Evolutionary conservation across 2,888 invertebrate species (phyloP).

Genomic region (Exephanes ischioxanthus): DNA sequence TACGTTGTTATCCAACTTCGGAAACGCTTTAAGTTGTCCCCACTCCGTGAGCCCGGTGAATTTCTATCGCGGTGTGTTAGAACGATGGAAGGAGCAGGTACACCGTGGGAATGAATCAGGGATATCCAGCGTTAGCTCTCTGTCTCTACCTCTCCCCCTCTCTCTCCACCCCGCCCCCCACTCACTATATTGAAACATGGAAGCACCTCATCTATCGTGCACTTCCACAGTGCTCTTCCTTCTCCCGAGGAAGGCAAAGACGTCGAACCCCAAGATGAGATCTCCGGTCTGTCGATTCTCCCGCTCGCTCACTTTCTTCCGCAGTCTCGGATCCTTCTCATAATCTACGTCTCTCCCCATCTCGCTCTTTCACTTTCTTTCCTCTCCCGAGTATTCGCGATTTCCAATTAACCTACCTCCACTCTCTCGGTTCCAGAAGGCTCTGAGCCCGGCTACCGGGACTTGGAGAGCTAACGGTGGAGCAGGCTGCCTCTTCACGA

Average conservation of each 20-base stretch:
- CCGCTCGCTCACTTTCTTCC: slow-evolving; percentile 27
- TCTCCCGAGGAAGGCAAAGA: slow-evolving; percentile 43
- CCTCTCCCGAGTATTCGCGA: slow-evolving; percentile 72
- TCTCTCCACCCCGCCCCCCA: background rate
- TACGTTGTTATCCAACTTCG: slow-evolving; percentile 25
- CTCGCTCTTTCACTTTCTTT: slow-evolving; percentile 45
- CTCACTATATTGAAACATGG: slow-evolving; percentile 3
- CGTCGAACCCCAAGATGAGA: slow-evolving; percentile 58
- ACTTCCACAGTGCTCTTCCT: slow-evolving; percentile 18
- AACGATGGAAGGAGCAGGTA: slow-evolving; percentile 13
- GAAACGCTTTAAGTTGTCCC: slow-evolving; percentile 16
- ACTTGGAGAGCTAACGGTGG: slow-evolving; percentile 55
- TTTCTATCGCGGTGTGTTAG: slow-evolving; percentile 39
- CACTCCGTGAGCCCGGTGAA: slow-evolving; percentile 14
- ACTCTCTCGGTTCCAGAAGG: slow-evolving; percentile 54
- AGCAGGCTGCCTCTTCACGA: slow-evolving; percentile 28
- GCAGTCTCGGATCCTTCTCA: slow-evolving; percentile 21
- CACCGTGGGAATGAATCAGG: slow-evolving; percentile 41
- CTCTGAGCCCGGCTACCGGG: slow-evolving; percentile 39
- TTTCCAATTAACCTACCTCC: slow-evolving; percentile 78
- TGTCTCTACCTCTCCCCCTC: slow-evolving; percentile 1
- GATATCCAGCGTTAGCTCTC: slow-evolving; percentile 13
- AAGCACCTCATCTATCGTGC: slow-evolving; percentile 17
- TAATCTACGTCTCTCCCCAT: slow-evolving; percentile 29
- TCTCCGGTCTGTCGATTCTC: slow-evolving; percentile 61